These are phyloP conservation scores for Podiceps cristatus DNA, from an alignment of 2,113 vertebrate species.

Conservation along the genomic window DNA sequence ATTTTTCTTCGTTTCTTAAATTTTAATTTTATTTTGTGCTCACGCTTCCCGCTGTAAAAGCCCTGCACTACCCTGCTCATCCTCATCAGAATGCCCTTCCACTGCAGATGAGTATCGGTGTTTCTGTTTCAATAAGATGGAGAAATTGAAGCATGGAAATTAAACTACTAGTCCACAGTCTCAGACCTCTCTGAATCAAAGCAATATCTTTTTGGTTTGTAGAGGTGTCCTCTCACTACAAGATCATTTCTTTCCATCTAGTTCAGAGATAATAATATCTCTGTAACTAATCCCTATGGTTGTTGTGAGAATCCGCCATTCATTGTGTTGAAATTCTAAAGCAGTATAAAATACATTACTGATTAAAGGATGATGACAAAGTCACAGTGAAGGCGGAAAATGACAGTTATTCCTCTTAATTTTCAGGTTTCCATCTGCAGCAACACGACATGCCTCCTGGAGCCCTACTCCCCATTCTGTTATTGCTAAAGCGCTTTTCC, in stretches of 20 bases:
- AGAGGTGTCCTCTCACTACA: background rate
- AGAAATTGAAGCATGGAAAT: conserved; percentile 58
- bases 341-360: conserved; percentile 11
- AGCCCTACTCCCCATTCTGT: background rate
- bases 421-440: background rate
- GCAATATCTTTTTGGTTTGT: conserved; percentile 35
- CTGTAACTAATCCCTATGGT: conserved; percentile 23
- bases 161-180: conserved; percentile 10
- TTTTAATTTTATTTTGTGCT: conserved; percentile 15
- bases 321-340: conserved; percentile 11
- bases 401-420: background rate
- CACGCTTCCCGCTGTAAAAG: background rate
- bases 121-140: conserved; percentile 22
- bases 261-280: conserved; percentile 29
- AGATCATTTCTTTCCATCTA: conserved; percentile 43
- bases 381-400: conserved; percentile 1
- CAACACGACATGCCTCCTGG: background rate
- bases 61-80: background rate
- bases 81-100: background rate
- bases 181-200: conserved; percentile 36
- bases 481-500: background rate
- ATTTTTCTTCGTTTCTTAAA: conserved; percentile 22
- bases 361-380: background rate
- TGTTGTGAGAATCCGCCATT: background rate
- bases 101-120: background rate